Evolutionary conservation across 2,888 invertebrate genomes (phyloP), one percentile per base, ranked within the genome.

Genomic region (Acleris holmiana): DNA sequence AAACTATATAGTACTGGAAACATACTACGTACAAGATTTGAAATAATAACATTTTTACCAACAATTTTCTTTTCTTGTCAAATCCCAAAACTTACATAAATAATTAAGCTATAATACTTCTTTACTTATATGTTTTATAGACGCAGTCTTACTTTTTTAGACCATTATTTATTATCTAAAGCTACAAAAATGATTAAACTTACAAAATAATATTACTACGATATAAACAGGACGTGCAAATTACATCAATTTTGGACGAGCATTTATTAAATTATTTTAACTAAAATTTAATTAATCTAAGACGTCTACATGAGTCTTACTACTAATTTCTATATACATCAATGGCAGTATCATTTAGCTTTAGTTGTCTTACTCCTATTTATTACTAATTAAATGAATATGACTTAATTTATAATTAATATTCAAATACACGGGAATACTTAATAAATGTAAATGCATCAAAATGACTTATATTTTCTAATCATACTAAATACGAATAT

Each of bases 291-390:
- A 19, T 21, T 59, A 71, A 67, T 57, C 68, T 74, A 78, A 75
- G 74, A 80, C 78, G 76, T 74, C 80, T 85, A 82, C 56, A 73
- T 80, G 84, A 86, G 83, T 85, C 83, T 82, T 85, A 69, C 56
- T 13, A 49, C 87, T 88, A 89, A 60, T 68, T 68, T 77, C 68
- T 89, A 87, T 89, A 63, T 88, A 89, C 85, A 87, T 23, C 50
- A 75, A 77, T 89, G 90, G 91, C 91, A 90, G 90, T 89, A 82
- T 87, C 72, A 69, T 82, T 86, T 91, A 91, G 91, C 91, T 89
- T 83, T 72, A 62, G 85, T 83, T 80, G 74, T 19, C 48, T 64
- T 64, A 53, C 3, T 54, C 48, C 76, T 70, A 67, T 69, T 75
- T 75, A 73, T 50, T 56, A 56, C 56, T 62, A 62, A 60, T 56